Evolutionary conservation across 2,113 vertebrate species (phyloP), one percentile per base, ranked within the genome.

Genomic region (Otolemur garnettii): DNA sequence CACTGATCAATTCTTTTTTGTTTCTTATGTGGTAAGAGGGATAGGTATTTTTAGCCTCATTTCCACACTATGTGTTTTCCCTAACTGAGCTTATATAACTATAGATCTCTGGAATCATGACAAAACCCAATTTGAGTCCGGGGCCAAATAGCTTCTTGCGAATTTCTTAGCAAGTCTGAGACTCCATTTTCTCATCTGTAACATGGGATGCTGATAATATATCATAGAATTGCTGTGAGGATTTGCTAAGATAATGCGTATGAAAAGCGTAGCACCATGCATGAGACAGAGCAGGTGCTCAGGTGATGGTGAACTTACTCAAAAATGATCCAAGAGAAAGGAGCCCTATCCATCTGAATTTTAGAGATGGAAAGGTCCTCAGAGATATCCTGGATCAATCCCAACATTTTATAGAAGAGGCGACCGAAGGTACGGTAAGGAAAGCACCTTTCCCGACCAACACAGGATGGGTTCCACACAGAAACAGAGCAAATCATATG

Each of bases 151-250:
- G 13, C 69, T 45, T 92, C 79, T 93, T 94, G 21, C 17, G 42
- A 45, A 22, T 60, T 85, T 94, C 42, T 85, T 95, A 84, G 68
- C 12, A 17, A 92, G 15, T 38, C 28, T 60, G 45, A 95, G 71
- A 78, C 38, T 93, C 30, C 0, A 1, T 93, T 96, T 89, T 15
- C 42, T 93, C 45, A 9, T 83, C 72, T 91, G 2, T 86, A 30
- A 83, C 83, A 24, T 69, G 30, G 35, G 30, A 45, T 45, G 10
- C 17, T 71, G 75, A 64, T 69, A 33, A 17, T 72, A 15, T 78
- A 15, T 82, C 15, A 2, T 4, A 60, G 19, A 38, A 13, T 50
- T 77, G 22, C 72, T 60, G 15, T 78, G 24, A 92, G 28, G 38
- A 50, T 90, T 86, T 26, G 7, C 12, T 77, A 90, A 79, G 42